A percentile compares a stretch with the other conserved stretches of the same genome.
Evolutionary conservation across 1,140 invertebrate genomes (phyloP).

Genomic region (Zophobas morio): DNA sequence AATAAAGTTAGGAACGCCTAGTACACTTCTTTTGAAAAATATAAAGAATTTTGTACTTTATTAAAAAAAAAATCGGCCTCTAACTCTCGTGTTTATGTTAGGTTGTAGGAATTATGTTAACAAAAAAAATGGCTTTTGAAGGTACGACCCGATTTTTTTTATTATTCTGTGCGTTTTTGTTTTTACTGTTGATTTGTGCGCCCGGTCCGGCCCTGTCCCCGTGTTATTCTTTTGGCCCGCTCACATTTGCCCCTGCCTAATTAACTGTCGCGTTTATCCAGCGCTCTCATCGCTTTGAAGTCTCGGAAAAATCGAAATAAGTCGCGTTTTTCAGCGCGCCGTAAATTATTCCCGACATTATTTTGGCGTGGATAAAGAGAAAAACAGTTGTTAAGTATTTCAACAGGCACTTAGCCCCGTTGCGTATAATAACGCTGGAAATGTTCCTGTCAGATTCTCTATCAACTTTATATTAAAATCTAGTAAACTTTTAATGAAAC

Average conservation of each 20-base stretch:
- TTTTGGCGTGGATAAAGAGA: constrained; percentile 37
- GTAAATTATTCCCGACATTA: constrained; percentile 30
- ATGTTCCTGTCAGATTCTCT: constrained; percentile 38
- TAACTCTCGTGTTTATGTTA: too few species aligned
- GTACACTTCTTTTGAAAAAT: too few species aligned
- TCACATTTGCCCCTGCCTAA: not conserved
- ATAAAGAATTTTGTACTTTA: too few species aligned
- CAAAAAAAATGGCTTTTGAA: too few species aligned
- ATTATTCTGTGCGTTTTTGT: too few species aligned
- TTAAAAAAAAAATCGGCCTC: too few species aligned
- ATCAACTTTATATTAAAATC: constrained; percentile 42
- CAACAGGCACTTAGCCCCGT: constrained; percentile 27
- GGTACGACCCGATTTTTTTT: too few species aligned
- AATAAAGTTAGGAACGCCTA: too few species aligned
- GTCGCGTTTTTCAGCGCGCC: constrained; percentile 28
- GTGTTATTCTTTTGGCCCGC: too few species aligned
- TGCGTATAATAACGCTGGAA: constrained; percentile 25
- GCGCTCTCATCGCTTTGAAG: constrained; percentile 22
- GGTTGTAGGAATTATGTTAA: too few species aligned
- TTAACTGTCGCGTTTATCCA: constrained; percentile 28
- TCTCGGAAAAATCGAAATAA: constrained; percentile 18
- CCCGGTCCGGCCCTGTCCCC: too few species aligned
- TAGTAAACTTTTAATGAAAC: constrained; percentile 41
- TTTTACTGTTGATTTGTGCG: not conserved
- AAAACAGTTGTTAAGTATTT: constrained; percentile 37